phyloP scores from a whole-genome alignment of 2,113 vertebrate species.

The Dromaius novaehollandiae region DNA sequence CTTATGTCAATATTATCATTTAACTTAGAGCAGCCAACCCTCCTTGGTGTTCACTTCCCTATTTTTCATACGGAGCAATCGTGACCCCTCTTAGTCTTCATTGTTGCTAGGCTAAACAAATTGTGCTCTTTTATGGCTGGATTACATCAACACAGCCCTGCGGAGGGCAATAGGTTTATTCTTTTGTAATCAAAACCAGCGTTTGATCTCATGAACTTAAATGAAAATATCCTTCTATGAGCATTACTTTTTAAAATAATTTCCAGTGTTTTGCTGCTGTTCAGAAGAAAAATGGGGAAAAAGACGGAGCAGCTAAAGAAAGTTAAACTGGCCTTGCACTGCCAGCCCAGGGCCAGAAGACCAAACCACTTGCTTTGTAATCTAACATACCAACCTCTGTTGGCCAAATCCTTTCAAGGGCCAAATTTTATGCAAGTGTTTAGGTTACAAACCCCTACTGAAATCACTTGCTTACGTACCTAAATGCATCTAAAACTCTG shows the following conservation, averaged over 20 bases:
- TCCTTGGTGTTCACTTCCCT: neutral
- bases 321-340: neutral
- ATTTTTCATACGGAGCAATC: neutral
- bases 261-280: neutral
- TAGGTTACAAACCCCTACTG: neutral
- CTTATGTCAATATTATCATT: slow-evolving; percentile 21
- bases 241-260: neutral
- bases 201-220: slow-evolving; percentile 58
- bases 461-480: neutral
- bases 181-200: slow-evolving; percentile 61
- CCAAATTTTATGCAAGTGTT: neutral
- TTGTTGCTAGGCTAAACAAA: slow-evolving; percentile 63
- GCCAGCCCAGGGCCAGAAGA: neutral
- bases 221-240: slow-evolving; percentile 19
- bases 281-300: neutral
- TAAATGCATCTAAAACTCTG: neutral
- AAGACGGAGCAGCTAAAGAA: neutral
- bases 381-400: neutral
- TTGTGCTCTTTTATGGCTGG: slow-evolving; percentile 44
- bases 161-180: slow-evolving; percentile 55
- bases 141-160: slow-evolving; percentile 43
- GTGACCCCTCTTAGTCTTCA: slow-evolving; percentile 32
- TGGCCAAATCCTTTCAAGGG: neutral
- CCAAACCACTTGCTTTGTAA: neutral
- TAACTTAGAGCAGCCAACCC: slow-evolving; percentile 13